A percentile compares a stretch with the other conserved stretches of the same genome.
Evolutionary conservation across 1,140 invertebrate genomes (phyloP).

Genomic region (Tetraneura akinire): DNA sequence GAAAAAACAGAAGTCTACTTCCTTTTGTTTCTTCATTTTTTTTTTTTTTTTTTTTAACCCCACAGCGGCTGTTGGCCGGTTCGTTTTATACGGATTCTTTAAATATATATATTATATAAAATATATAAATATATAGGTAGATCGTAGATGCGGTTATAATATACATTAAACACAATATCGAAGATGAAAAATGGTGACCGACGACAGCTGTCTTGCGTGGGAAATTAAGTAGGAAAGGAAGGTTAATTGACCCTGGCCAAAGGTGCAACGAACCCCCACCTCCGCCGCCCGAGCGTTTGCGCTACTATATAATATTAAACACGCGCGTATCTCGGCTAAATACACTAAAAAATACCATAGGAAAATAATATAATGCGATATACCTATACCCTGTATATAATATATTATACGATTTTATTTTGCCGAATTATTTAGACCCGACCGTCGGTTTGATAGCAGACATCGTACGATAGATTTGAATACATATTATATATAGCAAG

Average conservation of each 20-base stretch:
- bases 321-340: too few relatives aligned
- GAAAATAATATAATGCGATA: too few relatives aligned
- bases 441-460: too few relatives aligned
- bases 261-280: constrained; percentile 47
- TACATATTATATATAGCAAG: too few relatives aligned
- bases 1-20: constrained; percentile 32
- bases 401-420: too few relatives aligned
- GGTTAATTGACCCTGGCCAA: constrained; percentile 50
- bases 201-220: constrained; percentile 51
- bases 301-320: not conserved
- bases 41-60: constrained; percentile 29
- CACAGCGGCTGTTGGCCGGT: constrained; percentile 36
- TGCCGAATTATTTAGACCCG: too few relatives aligned
- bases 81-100: constrained; percentile 48
- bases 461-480: too few relatives aligned
- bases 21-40: constrained; percentile 44
- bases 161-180: constrained; percentile 31
- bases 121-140: too few relatives aligned
- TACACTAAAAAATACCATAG: too few relatives aligned
- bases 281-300: not conserved
- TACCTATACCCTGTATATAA: too few relatives aligned
- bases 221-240: constrained; percentile 51
- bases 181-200: constrained; percentile 51
- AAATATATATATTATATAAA: not conserved
- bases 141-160: constrained; percentile 4